These are phyloP conservation scores for Drosophila gunungcola DNA, from an alignment of 1,140 invertebrate genomes.

Conservation along the genomic window DNA sequence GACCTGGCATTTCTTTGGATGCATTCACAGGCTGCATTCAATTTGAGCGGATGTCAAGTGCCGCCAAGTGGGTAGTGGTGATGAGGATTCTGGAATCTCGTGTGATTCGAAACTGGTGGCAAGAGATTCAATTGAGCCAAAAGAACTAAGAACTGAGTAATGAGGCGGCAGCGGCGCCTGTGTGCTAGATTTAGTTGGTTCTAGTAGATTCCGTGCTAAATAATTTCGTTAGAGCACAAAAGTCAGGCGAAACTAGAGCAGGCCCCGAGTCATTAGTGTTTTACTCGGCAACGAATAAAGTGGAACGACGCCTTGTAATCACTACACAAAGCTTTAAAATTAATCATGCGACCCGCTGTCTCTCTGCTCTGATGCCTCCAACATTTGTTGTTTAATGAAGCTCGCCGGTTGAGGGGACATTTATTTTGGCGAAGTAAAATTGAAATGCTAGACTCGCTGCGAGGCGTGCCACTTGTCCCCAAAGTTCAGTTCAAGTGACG, in stretches of 20 bases:
- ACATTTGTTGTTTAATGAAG: slow-evolving; percentile 67
- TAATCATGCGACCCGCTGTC: slow-evolving; percentile 68
- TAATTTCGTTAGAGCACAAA: slow-evolving; percentile 71
- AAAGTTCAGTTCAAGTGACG: slow-evolving; percentile 71
- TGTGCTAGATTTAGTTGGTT: slow-evolving; percentile 25
- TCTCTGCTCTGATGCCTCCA: background rate
- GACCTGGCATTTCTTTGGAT: slow-evolving; percentile 42
- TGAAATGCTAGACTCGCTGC: slow-evolving; percentile 37
- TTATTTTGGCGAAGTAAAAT: slow-evolving; percentile 35
- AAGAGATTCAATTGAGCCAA: slow-evolving; percentile 66
- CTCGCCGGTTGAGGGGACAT: slow-evolving; percentile 28
- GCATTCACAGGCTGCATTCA: slow-evolving; percentile 63
- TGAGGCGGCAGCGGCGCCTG: slow-evolving; percentile 49
- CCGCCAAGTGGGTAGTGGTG: slow-evolving; percentile 62
- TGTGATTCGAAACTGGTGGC: slow-evolving; percentile 17
- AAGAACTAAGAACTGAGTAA: slow-evolving; percentile 45
- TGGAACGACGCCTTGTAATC: slow-evolving; percentile 49
- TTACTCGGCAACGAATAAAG: slow-evolving; percentile 42
- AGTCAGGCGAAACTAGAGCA: slow-evolving; percentile 57
- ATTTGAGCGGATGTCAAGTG: slow-evolving; percentile 71
- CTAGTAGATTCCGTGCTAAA: slow-evolving; percentile 50
- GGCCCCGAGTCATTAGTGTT: slow-evolving; percentile 47
- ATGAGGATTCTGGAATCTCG: background rate
- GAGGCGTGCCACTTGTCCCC: slow-evolving; percentile 74
- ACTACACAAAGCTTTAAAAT: slow-evolving; percentile 70